These are phyloP conservation scores for Eumeta japonica DNA, from an alignment of 1,140 invertebrate species.

Conservation along the genomic window DNA sequence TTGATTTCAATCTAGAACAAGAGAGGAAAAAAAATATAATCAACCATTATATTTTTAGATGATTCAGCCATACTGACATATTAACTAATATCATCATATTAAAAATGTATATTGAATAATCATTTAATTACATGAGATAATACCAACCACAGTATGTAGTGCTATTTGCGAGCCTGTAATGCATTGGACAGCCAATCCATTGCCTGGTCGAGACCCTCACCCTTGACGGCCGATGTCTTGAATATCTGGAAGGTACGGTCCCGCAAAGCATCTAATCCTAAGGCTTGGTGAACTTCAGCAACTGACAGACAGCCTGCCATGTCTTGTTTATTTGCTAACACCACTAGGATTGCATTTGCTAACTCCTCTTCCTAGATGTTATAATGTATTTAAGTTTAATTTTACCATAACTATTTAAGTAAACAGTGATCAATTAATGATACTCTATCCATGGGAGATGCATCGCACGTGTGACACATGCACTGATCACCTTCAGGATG, in stretches of 20 bases:
- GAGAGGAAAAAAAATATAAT: too few relatives aligned
- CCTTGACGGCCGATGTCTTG: slow-evolving; percentile 97
- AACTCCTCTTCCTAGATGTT: slow-evolving; percentile 92
- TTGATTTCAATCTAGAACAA: too few relatives aligned
- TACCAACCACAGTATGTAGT: too few relatives aligned
- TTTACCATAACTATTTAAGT: too few relatives aligned
- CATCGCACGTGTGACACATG: too few relatives aligned
- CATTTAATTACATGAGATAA: too few relatives aligned
- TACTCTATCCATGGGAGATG: background rate
- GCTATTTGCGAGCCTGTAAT: slow-evolving; percentile 81
- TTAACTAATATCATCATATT: too few relatives aligned
- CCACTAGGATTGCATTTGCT: slow-evolving; percentile 90
- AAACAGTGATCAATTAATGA: background rate
- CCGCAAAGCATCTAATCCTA: slow-evolving; percentile 91
- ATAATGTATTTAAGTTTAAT: slow-evolving; percentile 8
- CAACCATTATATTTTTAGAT: too few relatives aligned
- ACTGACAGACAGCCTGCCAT: slow-evolving; percentile 95
- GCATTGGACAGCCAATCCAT: slow-evolving; percentile 98
- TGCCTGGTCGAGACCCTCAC: slow-evolving; percentile 96
- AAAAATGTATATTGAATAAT: too few relatives aligned
- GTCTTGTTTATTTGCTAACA: slow-evolving; percentile 99
- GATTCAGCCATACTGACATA: too few relatives aligned
- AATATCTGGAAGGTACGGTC: slow-evolving; percentile 99
- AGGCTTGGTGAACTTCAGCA: slow-evolving; percentile 93
- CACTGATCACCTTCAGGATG: too few relatives aligned